phyloP scores from a whole-genome alignment of 1,140 invertebrate species.

The Ceratosolen solmsi region DNA sequence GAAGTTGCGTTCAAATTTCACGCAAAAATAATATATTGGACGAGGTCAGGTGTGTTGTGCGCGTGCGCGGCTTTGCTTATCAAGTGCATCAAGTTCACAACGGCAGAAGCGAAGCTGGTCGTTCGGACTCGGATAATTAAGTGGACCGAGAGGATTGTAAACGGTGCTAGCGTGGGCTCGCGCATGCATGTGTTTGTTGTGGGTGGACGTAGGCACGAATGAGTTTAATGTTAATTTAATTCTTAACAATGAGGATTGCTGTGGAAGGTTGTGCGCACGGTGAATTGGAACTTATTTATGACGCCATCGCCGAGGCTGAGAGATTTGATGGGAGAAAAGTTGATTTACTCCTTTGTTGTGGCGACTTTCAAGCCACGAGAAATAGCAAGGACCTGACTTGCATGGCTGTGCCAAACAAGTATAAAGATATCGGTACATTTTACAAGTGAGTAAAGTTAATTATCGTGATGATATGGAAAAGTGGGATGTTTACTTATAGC shows the following conservation, averaged over 20 bases:
- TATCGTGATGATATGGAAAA: too few relatives aligned
- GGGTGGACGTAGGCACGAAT: not conserved
- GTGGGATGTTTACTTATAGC: not conserved
- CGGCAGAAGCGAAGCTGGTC: too few relatives aligned
- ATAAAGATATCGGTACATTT: conserved; percentile 92
- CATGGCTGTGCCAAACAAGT: conserved; percentile 97
- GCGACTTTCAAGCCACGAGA: conserved; percentile 94
- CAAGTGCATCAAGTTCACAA: too few relatives aligned
- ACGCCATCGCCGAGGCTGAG: conserved; percentile 84
- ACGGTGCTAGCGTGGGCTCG: too few relatives aligned
- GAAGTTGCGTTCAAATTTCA: too few relatives aligned
- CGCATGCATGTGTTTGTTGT: too few relatives aligned
- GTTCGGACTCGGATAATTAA: too few relatives aligned
- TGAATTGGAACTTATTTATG: conserved; percentile 96
- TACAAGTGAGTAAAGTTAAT: conserved; percentile 85
- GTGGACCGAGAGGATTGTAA: too few relatives aligned
- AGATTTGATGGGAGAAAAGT: conserved; percentile 81
- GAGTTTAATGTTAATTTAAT: not conserved
- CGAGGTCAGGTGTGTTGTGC: too few relatives aligned
- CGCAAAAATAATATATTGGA: too few relatives aligned
- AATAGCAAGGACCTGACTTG: conserved; percentile 86
- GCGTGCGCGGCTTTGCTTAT: too few relatives aligned
- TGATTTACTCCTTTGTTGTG: conserved; percentile 96
- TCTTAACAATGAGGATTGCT: conserved; percentile 88
- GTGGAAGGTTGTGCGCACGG: conserved; percentile 98